Evolutionary conservation across 2,888 invertebrate species (phyloP), one percentile per base, ranked within the genome.

Genomic region (Apodemia hepburni): DNA sequence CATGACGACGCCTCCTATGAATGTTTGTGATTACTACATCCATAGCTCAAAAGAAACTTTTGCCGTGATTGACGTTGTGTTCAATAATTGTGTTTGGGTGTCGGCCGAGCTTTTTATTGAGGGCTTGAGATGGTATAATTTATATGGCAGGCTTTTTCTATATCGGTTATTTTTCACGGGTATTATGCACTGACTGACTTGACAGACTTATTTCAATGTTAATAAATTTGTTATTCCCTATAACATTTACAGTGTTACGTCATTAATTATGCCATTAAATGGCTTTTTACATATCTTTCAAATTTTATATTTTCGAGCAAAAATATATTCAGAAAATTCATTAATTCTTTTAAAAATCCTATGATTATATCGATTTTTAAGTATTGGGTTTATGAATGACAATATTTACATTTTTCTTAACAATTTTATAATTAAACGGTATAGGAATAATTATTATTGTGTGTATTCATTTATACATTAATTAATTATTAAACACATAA

Each of bases 1-100:
- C 79, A 90, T 92, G 86, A 78, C 80, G 71, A 92, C 92, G 84
- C 84, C 85, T 85, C 81, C 84, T 80, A 76, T 71, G 71, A 75
- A 76, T 90, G 88, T 88, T 90, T 88, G 83, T 87, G 84, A 85
- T 84, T 79, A 76, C 78, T 75, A 77, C 75, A 71, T 71, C 69
- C 66, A 74, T 68, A 76, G 77, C 74, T 75, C 73, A 71, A 71
- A 75, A 78, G 76, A 75, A 84, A 82, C 77, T 84, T 82, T 77
- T 29, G 57, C 63, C 65, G 72, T 80, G 84, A 84, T 84, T 81
- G 85, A 84, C 78, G 75, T 68, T 75, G 78, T 75, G 70, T 73
- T 78, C 76, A 72, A 76, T 83, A 80, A 79, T 77, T 79, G 71
- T 76, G 73, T 77, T 77, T 77, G 73, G 72, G 68, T 65, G 65